These are phyloP conservation scores for Melikaiella ostensackeni DNA, from an alignment of 2,888 invertebrate species.

Conservation along the genomic window DNA sequence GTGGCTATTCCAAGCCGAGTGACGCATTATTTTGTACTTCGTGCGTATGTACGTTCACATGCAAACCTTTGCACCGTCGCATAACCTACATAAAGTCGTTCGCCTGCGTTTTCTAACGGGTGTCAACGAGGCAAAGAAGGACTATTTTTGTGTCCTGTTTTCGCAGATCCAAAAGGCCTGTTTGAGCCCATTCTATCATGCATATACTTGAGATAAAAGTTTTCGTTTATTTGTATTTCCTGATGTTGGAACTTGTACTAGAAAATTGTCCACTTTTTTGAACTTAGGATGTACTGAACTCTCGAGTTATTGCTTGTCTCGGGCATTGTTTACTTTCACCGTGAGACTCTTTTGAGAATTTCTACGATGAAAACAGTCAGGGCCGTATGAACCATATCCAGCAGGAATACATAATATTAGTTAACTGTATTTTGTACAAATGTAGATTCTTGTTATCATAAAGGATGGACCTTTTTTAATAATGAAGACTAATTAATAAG, in stretches of 20 bases:
- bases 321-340: too few relatives aligned
- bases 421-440: too few relatives aligned
- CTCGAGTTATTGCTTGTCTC: too few relatives aligned
- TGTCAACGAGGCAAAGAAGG: neutral
- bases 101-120: constrained; percentile 28
- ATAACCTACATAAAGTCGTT: constrained; percentile 40
- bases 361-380: too few relatives aligned
- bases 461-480: too few relatives aligned
- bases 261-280: too few relatives aligned
- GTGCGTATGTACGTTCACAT: constrained; percentile 52
- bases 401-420: too few relatives aligned
- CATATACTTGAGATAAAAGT: neutral
- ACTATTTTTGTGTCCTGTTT: constrained; percentile 8
- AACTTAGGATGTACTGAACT: too few relatives aligned
- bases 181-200: neutral
- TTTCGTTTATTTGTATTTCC: neutral
- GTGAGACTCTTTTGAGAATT: too few relatives aligned
- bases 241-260: neutral
- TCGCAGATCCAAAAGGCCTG: neutral
- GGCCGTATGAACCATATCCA: too few relatives aligned
- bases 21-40: constrained; percentile 67
- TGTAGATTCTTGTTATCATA: too few relatives aligned
- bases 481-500: too few relatives aligned
- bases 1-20: constrained; percentile 74
- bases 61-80: constrained; percentile 49